Evolutionary conservation across 2,797 vertebrate species (phyloP).

Genomic region (Gallinago solitaria): DNA sequence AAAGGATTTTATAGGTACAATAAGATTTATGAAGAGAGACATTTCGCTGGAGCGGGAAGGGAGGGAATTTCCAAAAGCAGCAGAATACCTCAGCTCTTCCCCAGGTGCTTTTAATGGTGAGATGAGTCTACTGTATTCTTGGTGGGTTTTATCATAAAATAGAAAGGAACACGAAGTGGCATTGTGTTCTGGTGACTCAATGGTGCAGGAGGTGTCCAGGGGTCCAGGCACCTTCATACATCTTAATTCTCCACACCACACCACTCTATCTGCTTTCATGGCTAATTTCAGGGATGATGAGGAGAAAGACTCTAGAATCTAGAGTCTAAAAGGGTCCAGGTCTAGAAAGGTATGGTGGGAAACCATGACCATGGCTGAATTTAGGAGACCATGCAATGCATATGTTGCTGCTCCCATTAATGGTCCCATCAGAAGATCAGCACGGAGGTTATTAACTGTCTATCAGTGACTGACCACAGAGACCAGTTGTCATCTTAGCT

Average conservation of each 20-base stretch:
- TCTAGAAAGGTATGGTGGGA: background rate
- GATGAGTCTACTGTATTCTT: background rate
- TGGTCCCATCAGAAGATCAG: background rate
- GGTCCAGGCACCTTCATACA: background rate
- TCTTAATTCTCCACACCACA: background rate
- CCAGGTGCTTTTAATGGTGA: background rate
- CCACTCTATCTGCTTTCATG: background rate
- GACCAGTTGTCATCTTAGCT: background rate
- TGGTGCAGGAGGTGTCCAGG: background rate
- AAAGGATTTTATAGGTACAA: conserved; percentile 21
- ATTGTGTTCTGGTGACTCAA: background rate
- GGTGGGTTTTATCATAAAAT: background rate
- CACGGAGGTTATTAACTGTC: background rate
- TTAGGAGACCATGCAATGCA: background rate
- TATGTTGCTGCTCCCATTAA: background rate
- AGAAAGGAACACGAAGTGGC: background rate
- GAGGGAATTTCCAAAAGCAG: conserved; percentile 13
- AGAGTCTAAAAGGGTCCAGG: background rate
- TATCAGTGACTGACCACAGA: background rate
- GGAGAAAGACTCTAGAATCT: background rate
- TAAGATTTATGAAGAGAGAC: conserved; percentile 14
- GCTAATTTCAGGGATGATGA: background rate
- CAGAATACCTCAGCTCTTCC: background rate
- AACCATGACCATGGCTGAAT: background rate
- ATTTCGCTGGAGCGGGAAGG: background rate